Base-by-base conservation (phyloP, 2,888 invertebrate genomes). In the Athrips mouffetella region DNA sequence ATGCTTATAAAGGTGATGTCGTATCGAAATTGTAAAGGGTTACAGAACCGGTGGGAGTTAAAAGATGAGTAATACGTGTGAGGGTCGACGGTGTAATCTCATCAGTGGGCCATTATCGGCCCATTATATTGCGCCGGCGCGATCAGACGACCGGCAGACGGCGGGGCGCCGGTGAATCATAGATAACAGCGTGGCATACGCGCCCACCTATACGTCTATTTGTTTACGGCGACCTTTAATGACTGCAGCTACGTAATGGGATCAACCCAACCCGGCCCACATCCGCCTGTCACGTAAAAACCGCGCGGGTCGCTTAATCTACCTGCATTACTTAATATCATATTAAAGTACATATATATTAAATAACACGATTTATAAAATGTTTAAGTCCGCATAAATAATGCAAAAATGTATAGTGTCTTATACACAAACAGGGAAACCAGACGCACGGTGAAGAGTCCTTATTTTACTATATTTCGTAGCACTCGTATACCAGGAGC, bases 81-180 rank as follows among this genome's bases (percentile, higher is more conserved):
- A 65, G 70, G 74, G 70, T 74, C 70, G 70, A 70, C 78, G 66
- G 62, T 76, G 76, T 79, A 80, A 82, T 80, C 76, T 77, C 78
- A 76, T 77, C 75, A 73, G 70, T 61, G 69, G 71, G 70, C 73
- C 75, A 82, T 82, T 82, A 85, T 83, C 80, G 75, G 72, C 65
- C 68, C 67, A 76, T 80, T 80, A 79, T 75, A 73, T 71, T 76
- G 73, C 75, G 77, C 67, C 75, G 75, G 75, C 60, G 64, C 75
- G 76, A 85, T 84, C 81, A 85, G 83, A 85, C 85, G 63, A 63
- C 56, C 62, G 67, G 73, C 78, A 88, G 87, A 87, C 87, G 58
- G 82, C 80, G 72, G 70, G 87, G 83, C 87, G 87, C 82, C 87
- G 66, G 76, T 88, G 86, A 84, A 81, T 86, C 84, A 86, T 79